Percentiles rank a stretch among this genome's conserved stretches.
phyloP scores from a whole-genome alignment of 2,113 vertebrate species.

The Orthonyx spaldingii region DNA sequence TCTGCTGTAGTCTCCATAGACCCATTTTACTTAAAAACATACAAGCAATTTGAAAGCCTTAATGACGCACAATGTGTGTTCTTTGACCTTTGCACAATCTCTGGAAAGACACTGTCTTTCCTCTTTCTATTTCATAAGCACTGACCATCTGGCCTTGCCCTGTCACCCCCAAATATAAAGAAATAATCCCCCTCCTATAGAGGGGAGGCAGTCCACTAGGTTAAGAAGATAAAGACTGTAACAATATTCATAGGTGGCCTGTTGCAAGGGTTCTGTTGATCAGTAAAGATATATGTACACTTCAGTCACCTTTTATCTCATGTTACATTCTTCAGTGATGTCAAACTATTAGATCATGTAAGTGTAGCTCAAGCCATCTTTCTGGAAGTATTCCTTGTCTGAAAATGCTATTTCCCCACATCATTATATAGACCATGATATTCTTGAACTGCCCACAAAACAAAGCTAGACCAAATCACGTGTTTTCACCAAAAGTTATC shows the following conservation, averaged over 20 bases:
- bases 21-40: neutral
- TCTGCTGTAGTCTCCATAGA: neutral
- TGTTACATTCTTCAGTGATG: neutral
- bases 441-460: neutral
- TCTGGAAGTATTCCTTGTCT: neutral
- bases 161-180: conserved; percentile 2
- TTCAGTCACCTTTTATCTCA: neutral
- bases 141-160: conserved; percentile 28
- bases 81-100: conserved; percentile 32
- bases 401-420: neutral
- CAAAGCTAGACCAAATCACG: neutral
- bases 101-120: conserved; percentile 25
- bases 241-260: neutral
- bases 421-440: neutral
- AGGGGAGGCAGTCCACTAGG: neutral
- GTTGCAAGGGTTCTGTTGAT: neutral
- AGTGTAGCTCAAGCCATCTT: neutral
- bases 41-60: neutral
- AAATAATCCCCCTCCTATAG: conserved; percentile 7
- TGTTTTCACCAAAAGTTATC: neutral
- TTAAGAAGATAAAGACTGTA: neutral
- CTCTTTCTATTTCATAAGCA: conserved; percentile 57
- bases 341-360: neutral
- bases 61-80: neutral
- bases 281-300: neutral